Evolutionary conservation across 2,113 vertebrate genomes (phyloP), one percentile per base, ranked within the genome.

Genomic region (Bagarius yarrelli): DNA sequence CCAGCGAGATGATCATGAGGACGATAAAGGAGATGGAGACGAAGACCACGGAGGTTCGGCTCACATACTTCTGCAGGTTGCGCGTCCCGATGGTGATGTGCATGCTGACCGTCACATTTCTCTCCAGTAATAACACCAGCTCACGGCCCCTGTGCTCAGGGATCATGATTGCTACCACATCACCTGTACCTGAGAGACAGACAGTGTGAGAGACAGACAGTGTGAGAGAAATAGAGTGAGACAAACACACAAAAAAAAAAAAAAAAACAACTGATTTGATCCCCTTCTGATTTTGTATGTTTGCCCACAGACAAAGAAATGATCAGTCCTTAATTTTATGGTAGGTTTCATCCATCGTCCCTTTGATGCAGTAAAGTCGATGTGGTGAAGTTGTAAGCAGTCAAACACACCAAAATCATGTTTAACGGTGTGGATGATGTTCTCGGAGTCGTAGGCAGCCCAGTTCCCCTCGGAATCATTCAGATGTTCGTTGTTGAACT

Each of bases 21-120:
- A 99, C 95, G 76, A 99, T 99, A 93, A 99, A 99, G 90, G 97
- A 98, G 93, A 99, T 99, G 91, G 97, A 99, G 75, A 99, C 97
- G 3, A 99, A 99, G 74, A 99, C 98, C 14, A 99, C 98, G 0
- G 98, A 99, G 0, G 97, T 99, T 69, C 97, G 91, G 94, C 97
- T 99, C 89, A 99, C 97, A 0, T 97, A 98, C 89, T 99, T 99
- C 94, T 99, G 98, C 89, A 99, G 87, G 93, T 99, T 99, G 77
- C 97, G 94, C 0, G 97, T 99, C 63, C 98, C 98, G 0, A 99
- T 95, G 82, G 95, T 98, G 89, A 98, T 97, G 90, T 96, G 92
- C 93, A 98, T 90, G 52, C 86, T 94, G 87, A 99, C 94, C 0
- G 90, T 86, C 71, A 98, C 87, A 83, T 95, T 94, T 81, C 90